Evolutionary conservation across 1,140 invertebrate species (phyloP).

Genomic region (Latrodectus geometricus): DNA sequence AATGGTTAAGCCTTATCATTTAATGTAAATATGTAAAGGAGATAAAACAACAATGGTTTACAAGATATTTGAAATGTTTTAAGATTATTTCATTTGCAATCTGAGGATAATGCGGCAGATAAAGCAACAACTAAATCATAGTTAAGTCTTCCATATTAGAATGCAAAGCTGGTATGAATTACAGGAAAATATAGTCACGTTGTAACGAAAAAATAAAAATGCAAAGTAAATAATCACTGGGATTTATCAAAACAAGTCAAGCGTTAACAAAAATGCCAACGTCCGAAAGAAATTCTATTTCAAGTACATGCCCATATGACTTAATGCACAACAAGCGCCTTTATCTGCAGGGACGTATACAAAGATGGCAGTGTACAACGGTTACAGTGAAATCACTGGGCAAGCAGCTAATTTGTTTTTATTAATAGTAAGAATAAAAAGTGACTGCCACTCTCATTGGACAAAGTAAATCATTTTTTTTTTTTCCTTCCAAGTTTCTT

Average conservation of each 20-base stretch:
- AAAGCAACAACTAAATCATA: too few species aligned
- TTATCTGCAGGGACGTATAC: neutral
- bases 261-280: constrained; percentile 15
- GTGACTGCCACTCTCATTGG: neutral
- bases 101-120: too few species aligned
- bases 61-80: too few species aligned
- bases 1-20: too few species aligned
- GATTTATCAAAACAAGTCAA: constrained; percentile 5
- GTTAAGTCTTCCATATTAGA: too few species aligned
- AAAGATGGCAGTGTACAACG: neutral
- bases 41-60: too few species aligned
- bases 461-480: neutral
- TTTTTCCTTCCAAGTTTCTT: neutral
- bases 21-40: too few species aligned
- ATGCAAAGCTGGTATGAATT: too few species aligned
- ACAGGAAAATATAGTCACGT: too few species aligned
- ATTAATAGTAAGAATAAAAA: constrained; percentile 23
- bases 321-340: neutral
- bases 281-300: constrained; percentile 8
- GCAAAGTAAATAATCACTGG: neutral
- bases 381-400: neutral
- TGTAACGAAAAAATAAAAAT: too few species aligned
- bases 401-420: constrained; percentile 30
- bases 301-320: constrained; percentile 5
- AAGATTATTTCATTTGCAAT: too few species aligned